Evolutionary conservation across 2,113 vertebrate genomes (phyloP), one percentile per base, ranked within the genome.

Genomic region (Sigmodon hispidus): DNA sequence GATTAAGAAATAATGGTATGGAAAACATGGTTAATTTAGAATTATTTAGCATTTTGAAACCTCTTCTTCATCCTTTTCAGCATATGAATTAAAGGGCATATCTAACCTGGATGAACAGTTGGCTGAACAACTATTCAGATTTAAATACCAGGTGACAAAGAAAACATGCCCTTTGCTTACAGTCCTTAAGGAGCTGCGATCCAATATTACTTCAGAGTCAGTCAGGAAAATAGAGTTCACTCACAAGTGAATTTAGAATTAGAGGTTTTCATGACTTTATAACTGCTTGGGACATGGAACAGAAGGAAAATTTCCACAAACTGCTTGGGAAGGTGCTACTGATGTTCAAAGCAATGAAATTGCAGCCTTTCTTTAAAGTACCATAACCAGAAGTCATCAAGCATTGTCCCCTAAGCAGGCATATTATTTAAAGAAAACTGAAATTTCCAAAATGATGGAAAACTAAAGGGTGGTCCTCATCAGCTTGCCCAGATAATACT

Each of bases 91-190:
- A 10, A 89, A 89, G 3, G 91, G n/a, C 29, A 87, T 24, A 83
- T 57, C 45, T 75, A 16, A 75, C 34, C 17, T 67, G 21, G 45
- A 67, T 81, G 52, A 86, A 59, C 29, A 93, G 31, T 48, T 87
- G 22, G 52, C 21, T 87, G 76, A 80, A 90, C n/a, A 90, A 31
- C 75, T 90, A 52, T 85, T 93, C 16, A 48, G n/a, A 2, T 77
- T 76, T 94, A 70, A 91, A 31, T 19, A 40, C 24, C 34, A 87
- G 50, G 50, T 93, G 69, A 75, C 89, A 59, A n/a, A 88, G 63
- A 75, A 93, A 59, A 92, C 11, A 40, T 89, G 34, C 40, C 77
- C 43, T 80, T 9, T 21, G 34, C 45, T 96, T 79, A 26, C 5
- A 90, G 31, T 91, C 52, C 16, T 86, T 17, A 15, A 59, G 15